Conservation (phyloP, 2,113 vertebrate species). For the Trogon melanurus region DNA sequence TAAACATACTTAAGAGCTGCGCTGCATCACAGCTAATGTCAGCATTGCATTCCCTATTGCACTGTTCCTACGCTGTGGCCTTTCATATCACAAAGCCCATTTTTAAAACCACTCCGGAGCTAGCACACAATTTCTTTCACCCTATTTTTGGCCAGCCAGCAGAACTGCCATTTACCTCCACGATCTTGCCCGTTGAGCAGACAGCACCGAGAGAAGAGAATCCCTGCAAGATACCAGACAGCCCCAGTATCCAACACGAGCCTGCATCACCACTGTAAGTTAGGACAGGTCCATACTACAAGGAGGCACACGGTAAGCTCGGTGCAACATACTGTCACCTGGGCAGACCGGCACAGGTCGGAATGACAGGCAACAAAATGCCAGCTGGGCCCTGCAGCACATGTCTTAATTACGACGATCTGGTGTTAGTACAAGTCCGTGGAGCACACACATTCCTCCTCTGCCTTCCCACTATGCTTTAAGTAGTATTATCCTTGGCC, state of each 20-base stretch:
- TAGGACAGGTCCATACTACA: neutral
- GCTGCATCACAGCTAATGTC: neutral
- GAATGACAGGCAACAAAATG: neutral
- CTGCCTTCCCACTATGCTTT: neutral
- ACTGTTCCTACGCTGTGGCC: neutral
- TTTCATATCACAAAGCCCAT: neutral
- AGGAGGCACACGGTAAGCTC: neutral
- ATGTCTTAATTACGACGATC: accelerated
- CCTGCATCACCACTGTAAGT: neutral
- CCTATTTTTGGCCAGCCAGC: neutral
- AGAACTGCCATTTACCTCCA: neutral
- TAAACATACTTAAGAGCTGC: neutral
- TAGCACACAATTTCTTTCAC: neutral
- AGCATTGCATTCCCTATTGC: neutral
- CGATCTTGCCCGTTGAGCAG: neutral
- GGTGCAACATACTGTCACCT: accelerated
- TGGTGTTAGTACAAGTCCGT: neutral
- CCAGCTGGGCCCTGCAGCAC: neutral
- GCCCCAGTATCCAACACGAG: accelerated
- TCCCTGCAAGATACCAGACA: neutral
- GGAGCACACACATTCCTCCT: neutral
- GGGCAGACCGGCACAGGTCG: neutral
- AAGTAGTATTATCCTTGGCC: neutral
- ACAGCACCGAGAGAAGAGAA: neutral
- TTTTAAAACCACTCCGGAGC: neutral